Evolutionary conservation across 2,888 invertebrate species (phyloP), one percentile per base, ranked within the genome.

Genomic region (Octodonta nipae): DNA sequence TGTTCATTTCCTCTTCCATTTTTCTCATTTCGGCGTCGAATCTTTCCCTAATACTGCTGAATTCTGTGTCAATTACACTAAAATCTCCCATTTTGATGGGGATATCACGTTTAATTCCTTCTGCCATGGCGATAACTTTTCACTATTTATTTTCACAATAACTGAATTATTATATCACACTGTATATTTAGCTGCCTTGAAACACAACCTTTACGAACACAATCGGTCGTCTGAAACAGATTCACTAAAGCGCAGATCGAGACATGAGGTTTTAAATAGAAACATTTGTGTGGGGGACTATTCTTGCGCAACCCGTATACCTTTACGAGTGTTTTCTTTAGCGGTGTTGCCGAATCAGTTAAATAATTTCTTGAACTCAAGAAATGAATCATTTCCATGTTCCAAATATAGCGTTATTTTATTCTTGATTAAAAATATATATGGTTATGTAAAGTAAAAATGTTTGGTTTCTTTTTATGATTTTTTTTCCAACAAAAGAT

Each of bases 1-100:
- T 81, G 62, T 82, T 80, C 93, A 93, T 93, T 69, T 93, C 93
- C 56, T 92, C 92, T 70, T 95, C 93, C 87, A 95, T 93, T 68
- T 91, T 88, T 55, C 83, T 75, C 93, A 95, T 93, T 73, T 95
- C 93, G 44, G 83, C 80, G 65, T 93, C 92, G 65, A 92, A 92
- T 50, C 88, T 73, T 63, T 91, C 91, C 56, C 91, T 76, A 62
- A 95, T 93, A 67, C 84, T 89, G 58, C 86, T 85, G 70, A 92
- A 93, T 68, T 93, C 93, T 48, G 85, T 85, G 66, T 93, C 91
- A 68, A 91, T 85, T 61, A 93, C 86, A 68, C 86, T 87, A 70
- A 87, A 87, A 65, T 91, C 89, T 51, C 87, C 85, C 64, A 88
- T 72, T 68, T 84, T 85, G 67, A 91, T 87, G 55, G 91, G 91